Base-by-base conservation (phyloP, 2,797 vertebrate species). In the Oryzias dopingdopingensis region DNA sequence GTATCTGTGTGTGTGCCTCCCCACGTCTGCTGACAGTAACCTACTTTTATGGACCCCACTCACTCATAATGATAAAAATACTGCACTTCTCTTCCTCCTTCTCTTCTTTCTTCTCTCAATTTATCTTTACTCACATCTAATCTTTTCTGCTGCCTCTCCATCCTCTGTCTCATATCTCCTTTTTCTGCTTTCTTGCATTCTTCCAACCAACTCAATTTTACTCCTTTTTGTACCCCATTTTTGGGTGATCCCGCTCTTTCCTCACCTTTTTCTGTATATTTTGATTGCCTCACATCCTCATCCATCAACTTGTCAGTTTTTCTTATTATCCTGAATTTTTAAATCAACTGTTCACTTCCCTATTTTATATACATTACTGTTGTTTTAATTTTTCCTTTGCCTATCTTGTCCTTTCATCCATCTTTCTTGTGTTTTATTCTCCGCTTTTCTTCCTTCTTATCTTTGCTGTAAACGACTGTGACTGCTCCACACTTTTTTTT, bases 21-120 rank as follows among this genome's bases (percentile, higher is more conserved):
- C 58, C 59, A 65, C 52, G 79, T 84, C 72, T 80, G 72, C 78
- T 83, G 76, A 84, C 74, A 74, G 63, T 85, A 86, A 88, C 85
- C 82, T 88, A 86, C 84, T 87, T 90, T 85, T 77, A 81, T 81
- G 54, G 70, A 82, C 67, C 76, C 75, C 67, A 73, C 76, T 86
- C 80, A 77, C 73, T 76, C 76, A 70, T 71, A 83, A 81, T 79
- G 74, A 76, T 82, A 77, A 84, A 85, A 80, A 86, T 79, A 75
- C 81, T 80, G 77, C 79, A 79, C 47, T 69, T 76, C 65, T 70
- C 56, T 56, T 12, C 32, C 48, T 65, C 42, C 42, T n/a, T 13
- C 37, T 50, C 47, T 37, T 49, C 55, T 42, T 49, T 46, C 49
- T 64, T 22, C 49, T 23, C 32, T 67, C 62, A 7, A 7, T 56